Conservation (phyloP, 64 coral and sea anemone genomes). For the Exaiptasia diaphana region DNA sequence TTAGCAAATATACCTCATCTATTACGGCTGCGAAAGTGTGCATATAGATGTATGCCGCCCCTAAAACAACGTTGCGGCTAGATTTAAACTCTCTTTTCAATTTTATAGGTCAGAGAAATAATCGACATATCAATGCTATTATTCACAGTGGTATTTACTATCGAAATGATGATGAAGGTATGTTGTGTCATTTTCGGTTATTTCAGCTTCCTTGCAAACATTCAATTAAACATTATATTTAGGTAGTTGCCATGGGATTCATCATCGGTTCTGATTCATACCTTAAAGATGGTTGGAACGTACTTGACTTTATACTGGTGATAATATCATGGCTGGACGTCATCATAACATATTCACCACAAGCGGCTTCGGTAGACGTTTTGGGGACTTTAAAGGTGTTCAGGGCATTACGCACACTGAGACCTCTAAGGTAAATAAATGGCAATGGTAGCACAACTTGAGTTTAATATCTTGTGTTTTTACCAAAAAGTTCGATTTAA, state of each 20-base stretch:
- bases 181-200: background rate
- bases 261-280: conserved; percentile 66
- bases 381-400: conserved; percentile 78
- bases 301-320: conserved; percentile 72
- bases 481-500: too few relatives aligned
- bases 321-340: conserved; percentile 86
- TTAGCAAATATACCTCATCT: too few relatives aligned
- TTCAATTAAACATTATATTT: background rate
- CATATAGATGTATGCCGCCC: background rate
- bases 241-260: conserved; percentile 79
- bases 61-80: background rate
- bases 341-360: conserved; percentile 54
- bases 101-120: conserved; percentile 56
- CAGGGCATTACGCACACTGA: conserved; percentile 78
- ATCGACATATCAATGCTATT: conserved; percentile 71
- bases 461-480: too few relatives aligned
- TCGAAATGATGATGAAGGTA: conserved; percentile 97
- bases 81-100: background rate
- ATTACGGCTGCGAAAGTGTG: background rate
- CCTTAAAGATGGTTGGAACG: conserved; percentile 82
- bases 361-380: conserved; percentile 60
- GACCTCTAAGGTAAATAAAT: conserved; percentile 79
- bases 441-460: too few relatives aligned
- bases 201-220: background rate
- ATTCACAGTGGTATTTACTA: conserved; percentile 74